A percentile compares a stretch with the other conserved stretches of the same genome.
Conservation (phyloP, 2,113 vertebrate genomes). For the Protomyctophum bolini region DNA sequence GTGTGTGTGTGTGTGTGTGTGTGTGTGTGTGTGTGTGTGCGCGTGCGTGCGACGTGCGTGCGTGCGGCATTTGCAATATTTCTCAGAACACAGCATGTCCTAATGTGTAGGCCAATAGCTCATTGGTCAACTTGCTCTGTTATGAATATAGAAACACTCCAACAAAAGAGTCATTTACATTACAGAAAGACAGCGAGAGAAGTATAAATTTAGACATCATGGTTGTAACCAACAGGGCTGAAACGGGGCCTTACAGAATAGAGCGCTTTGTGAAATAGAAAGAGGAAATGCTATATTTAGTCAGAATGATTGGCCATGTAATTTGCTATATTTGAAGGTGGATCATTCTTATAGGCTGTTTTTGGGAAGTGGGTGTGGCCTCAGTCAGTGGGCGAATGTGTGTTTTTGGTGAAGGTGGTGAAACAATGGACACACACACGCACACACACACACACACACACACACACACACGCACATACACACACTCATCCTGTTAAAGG, state of each 20-base stretch:
- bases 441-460: no score
- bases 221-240: background rate
- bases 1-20: no score
- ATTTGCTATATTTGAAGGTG: constrained; percentile 39
- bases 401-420: constrained; percentile 10
- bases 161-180: constrained; percentile 47
- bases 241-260: constrained; percentile 30
- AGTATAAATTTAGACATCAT: constrained; percentile 28
- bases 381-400: constrained; percentile 50
- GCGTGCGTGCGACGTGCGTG: no score
- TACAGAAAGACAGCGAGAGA: constrained; percentile 22
- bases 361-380: constrained; percentile 26
- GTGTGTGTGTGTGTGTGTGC: no score
- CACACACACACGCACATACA: no score
- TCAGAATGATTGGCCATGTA: constrained; percentile 30
- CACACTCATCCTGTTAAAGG: no score
- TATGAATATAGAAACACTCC: background rate
- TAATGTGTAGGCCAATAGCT: no score
- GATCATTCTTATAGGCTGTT: constrained; percentile 31
- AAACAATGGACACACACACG: background rate
- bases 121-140: no score
- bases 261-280: constrained; percentile 53
- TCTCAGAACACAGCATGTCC: no score
- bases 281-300: constrained; percentile 61
- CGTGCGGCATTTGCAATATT: no score